Conservation (phyloP, 2,888 invertebrate species). For the Adineta ricciae region DNA sequence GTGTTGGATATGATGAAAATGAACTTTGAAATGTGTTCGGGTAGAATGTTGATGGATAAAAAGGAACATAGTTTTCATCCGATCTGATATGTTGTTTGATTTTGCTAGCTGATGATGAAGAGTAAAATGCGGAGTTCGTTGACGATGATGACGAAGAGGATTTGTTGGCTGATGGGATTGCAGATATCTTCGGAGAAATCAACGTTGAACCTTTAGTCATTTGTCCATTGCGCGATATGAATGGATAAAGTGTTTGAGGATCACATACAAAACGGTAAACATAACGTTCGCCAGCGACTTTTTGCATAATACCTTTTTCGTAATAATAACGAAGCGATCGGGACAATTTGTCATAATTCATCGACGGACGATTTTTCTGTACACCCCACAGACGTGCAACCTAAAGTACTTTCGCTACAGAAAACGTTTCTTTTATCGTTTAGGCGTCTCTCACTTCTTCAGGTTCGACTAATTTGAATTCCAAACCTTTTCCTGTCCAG, state of each 20-base stretch:
- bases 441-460: slow-evolving; percentile 71
- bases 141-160: neutral
- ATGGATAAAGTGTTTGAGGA: slow-evolving; percentile 18
- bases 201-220: neutral
- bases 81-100: neutral
- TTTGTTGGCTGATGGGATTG: neutral
- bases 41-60: neutral
- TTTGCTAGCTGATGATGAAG: neutral
- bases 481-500: slow-evolving; percentile 79
- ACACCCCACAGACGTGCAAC: slow-evolving; percentile 88
- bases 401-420: slow-evolving; percentile 54
- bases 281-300: slow-evolving; percentile 79
- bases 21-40: neutral
- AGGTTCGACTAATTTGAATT: slow-evolving; percentile 87
- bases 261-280: slow-evolving; percentile 71
- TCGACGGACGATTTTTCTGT: slow-evolving; percentile 87
- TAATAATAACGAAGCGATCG: slow-evolving; percentile 88
- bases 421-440: too few species aligned
- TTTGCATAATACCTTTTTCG: slow-evolving; percentile 97
- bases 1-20: neutral
- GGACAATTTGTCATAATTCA: slow-evolving; percentile 92
- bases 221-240: neutral
- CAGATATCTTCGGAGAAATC: neutral
- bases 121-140: neutral
- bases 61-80: neutral